Conservation (phyloP, 2,113 vertebrate genomes). For the Hippopotamus amphibius region DNA sequence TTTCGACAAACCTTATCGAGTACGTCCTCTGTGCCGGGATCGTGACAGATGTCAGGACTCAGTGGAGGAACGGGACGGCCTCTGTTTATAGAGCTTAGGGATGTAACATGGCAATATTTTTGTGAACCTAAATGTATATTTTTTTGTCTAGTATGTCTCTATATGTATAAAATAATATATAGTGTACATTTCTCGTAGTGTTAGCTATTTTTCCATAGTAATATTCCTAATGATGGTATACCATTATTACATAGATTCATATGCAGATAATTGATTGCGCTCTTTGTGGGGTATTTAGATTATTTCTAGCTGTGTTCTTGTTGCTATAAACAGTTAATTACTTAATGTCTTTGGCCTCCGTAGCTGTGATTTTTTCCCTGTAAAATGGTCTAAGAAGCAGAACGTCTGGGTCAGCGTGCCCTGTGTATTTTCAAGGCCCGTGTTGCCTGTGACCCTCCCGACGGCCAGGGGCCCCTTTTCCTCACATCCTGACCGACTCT, state of each 20-base stretch:
- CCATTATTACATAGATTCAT: not conserved
- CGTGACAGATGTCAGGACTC: not conserved
- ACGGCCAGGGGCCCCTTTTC: not conserved
- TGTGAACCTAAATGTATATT: not conserved
- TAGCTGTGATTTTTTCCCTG: not conserved
- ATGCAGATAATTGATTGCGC: not conserved
- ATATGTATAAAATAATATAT: not conserved
- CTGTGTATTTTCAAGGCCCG: not conserved
- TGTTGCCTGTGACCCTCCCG: not conserved
- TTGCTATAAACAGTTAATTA: not conserved
- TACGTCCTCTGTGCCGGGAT: too few relatives aligned
- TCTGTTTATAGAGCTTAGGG: not conserved
- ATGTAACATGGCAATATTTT: not conserved
- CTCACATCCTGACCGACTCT: not conserved
- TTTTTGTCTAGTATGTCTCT: not conserved
- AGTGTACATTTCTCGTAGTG: not conserved
- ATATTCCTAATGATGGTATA: not conserved
- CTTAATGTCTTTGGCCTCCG: not conserved
- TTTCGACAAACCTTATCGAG: too few relatives aligned
- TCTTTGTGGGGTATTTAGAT: not conserved
- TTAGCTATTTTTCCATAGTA: not conserved
- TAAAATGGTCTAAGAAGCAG: not conserved
- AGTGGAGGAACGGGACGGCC: not conserved
- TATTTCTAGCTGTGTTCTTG: not conserved
- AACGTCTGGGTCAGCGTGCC: not conserved